phyloP scores from a whole-genome alignment of 2,113 vertebrate genomes.

The Apaloderma vittatum region DNA sequence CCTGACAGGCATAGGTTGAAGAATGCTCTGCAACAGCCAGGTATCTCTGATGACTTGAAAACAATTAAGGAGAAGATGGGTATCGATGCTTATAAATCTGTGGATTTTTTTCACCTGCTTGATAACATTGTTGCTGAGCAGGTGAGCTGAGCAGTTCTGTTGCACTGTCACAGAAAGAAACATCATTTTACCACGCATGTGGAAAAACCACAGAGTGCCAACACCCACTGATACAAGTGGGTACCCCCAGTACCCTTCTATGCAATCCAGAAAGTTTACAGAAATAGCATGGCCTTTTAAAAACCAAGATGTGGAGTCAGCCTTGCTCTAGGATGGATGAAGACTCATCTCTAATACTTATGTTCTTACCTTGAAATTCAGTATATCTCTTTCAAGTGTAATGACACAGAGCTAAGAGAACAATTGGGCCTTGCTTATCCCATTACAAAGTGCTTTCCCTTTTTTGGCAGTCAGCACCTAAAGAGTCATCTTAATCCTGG shows the following conservation, averaged over 20 bases:
- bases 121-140: conserved; percentile 92
- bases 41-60: conserved; percentile 87
- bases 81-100: conserved; percentile 72
- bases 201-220: background rate
- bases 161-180: background rate
- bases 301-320: background rate
- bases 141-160: conserved; percentile 75
- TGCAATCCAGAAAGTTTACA: background rate
- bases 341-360: background rate
- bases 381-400: background rate
- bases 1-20: conserved; percentile 79
- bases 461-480: background rate
- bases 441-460: background rate
- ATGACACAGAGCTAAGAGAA: background rate
- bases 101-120: conserved; percentile 91
- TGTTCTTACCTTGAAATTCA: background rate
- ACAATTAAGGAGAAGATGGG: conserved; percentile 85
- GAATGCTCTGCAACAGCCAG: conserved; percentile 80
- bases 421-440: background rate
- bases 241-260: background rate
- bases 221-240: background rate
- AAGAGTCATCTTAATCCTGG: background rate
- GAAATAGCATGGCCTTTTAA: background rate
- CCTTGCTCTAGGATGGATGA: background rate
- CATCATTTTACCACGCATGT: background rate